Conservation (phyloP, 2,888 invertebrate genomes). For the Rhagonycha lutea region DNA sequence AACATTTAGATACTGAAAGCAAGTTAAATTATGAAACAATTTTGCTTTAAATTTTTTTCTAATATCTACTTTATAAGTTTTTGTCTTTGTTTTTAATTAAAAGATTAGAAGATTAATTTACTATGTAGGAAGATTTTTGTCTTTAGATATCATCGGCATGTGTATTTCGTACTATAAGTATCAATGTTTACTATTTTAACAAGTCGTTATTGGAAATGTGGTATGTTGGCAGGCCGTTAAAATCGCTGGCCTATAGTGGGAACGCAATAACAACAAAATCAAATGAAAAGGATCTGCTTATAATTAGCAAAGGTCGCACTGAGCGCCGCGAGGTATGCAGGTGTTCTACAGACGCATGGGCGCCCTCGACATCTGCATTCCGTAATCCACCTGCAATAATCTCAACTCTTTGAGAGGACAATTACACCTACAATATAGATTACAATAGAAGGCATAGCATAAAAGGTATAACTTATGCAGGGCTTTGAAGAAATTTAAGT, state of each 20-base stretch:
- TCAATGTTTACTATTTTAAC: slow-evolving; percentile 21
- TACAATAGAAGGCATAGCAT: neutral
- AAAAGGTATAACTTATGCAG: neutral
- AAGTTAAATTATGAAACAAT: too few relatives aligned
- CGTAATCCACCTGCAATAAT: slow-evolving; percentile 38
- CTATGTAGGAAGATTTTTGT: neutral
- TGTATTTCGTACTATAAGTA: neutral
- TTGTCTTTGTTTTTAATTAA: too few relatives aligned
- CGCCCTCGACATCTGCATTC: slow-evolving; percentile 51
- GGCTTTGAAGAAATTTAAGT: neutral
- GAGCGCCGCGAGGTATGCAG: slow-evolving; percentile 54
- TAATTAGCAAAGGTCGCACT: slow-evolving; percentile 54
- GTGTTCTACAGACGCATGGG: slow-evolving; percentile 51
- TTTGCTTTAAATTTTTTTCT: too few relatives aligned
- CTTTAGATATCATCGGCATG: neutral
- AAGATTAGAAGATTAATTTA: neutral
- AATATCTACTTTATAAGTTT: too few relatives aligned
- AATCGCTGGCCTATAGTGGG: slow-evolving; percentile 24
- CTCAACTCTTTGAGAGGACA: slow-evolving; percentile 26
- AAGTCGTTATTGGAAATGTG: slow-evolving; percentile 23
- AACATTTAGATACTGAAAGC: too few relatives aligned
- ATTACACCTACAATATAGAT: slow-evolving; percentile 22
- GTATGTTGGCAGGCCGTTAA: slow-evolving; percentile 16
- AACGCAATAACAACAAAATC: slow-evolving; percentile 31
- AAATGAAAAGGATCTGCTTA: slow-evolving; percentile 46